phyloP scores from a whole-genome alignment of 2,797 vertebrate species.

The Lagorchestes hirsutus region DNA sequence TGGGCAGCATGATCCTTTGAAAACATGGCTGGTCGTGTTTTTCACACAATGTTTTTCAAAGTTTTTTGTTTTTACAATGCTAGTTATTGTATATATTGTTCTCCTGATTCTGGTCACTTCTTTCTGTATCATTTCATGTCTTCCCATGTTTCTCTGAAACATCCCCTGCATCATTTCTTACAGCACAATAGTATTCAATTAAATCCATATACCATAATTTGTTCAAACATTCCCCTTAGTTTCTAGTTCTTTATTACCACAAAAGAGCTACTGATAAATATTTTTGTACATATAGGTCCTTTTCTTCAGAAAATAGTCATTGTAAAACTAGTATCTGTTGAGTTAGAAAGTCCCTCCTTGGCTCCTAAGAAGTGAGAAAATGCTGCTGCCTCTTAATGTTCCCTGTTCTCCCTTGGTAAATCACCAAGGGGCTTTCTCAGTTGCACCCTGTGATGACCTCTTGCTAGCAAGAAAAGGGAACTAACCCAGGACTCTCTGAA shows the following conservation, averaged over 20 bases:
- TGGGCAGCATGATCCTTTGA: background rate
- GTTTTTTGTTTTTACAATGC: background rate
- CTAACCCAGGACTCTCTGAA: background rate
- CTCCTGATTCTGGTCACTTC: background rate
- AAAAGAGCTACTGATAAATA: background rate
- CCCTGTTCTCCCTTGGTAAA: background rate
- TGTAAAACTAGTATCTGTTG: background rate
- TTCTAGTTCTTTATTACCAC: background rate
- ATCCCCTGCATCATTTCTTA: background rate
- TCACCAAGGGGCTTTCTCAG: background rate
- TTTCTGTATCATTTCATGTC: background rate
- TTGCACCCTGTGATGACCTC: background rate
- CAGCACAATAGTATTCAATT: background rate
- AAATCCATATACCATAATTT: background rate
- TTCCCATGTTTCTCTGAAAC: background rate
- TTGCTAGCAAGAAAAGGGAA: slow-evolving; percentile 9
- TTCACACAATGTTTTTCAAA: background rate
- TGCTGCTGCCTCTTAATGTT: background rate
- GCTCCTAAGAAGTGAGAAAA: background rate
- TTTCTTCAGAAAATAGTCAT: background rate
- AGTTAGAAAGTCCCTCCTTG: background rate
- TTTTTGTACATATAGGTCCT: background rate
- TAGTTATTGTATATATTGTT: background rate
- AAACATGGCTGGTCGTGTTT: background rate
- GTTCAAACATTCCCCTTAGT: background rate